These are phyloP conservation scores for Alosa sapidissima DNA, from an alignment of 2,797 vertebrate species.

Conservation along the genomic window DNA sequence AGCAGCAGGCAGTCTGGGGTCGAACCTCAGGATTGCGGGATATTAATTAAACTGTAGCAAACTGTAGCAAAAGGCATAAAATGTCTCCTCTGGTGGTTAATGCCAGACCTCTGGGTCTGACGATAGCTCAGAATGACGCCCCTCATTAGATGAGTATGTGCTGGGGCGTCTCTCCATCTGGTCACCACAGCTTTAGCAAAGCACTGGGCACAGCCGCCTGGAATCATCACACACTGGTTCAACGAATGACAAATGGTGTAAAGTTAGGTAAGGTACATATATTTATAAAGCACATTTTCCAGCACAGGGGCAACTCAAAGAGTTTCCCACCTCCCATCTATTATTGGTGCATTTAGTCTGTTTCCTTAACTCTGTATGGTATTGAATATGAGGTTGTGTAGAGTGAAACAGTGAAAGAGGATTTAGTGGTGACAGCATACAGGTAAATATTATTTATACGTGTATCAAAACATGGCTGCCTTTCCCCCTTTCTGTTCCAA, in stretches of 20 bases:
- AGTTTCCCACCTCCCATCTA: neutral
- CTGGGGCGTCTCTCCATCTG: neutral
- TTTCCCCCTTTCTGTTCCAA: neutral
- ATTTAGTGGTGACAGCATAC: too few relatives aligned
- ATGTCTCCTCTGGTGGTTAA: constrained; percentile 32
- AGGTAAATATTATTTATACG: neutral
- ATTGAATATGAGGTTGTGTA: too few relatives aligned
- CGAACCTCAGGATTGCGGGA: neutral
- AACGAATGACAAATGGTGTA: neutral
- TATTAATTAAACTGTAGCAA: constrained; percentile 31
- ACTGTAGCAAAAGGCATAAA: constrained; percentile 34
- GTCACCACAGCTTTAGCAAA: neutral
- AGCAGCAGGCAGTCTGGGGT: neutral
- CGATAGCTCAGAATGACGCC: neutral
- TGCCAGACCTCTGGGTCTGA: neutral
- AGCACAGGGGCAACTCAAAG: too few relatives aligned
- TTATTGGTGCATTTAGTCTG: neutral
- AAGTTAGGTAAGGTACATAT: too few relatives aligned
- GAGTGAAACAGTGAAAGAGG: too few relatives aligned
- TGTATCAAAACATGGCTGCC: neutral
- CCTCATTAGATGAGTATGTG: neutral
- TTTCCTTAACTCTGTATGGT: too few relatives aligned
- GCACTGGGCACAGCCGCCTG: neutral
- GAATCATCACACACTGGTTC: neutral
- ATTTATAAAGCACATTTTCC: too few relatives aligned